Evolutionary conservation across 2,797 vertebrate genomes (phyloP).

Genomic region (Mus minutoides): DNA sequence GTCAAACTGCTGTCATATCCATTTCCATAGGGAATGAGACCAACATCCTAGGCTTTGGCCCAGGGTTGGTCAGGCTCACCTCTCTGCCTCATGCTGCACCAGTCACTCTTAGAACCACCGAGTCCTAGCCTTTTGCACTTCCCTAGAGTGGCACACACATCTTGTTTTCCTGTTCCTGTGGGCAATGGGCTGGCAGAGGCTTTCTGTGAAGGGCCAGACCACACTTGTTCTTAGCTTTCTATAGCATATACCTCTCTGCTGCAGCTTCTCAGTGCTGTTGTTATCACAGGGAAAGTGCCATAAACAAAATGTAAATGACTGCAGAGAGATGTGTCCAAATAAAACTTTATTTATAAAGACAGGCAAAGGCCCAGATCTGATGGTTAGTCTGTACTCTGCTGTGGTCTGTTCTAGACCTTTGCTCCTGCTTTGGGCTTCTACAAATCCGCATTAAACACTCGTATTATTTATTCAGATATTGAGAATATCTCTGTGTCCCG

Average conservation of each 20-base stretch:
- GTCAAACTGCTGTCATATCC: neutral
- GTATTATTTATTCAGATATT: neutral
- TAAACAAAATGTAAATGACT: neutral
- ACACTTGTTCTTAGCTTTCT: neutral
- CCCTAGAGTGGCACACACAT: too few relatives aligned
- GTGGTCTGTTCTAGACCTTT: neutral
- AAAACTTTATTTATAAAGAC: slow-evolving; percentile 58
- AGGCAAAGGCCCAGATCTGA: neutral
- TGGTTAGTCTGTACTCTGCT: neutral
- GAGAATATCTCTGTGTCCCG: neutral
- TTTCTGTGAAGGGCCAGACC: neutral
- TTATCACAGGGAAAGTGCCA: neutral
- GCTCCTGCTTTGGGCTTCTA: neutral
- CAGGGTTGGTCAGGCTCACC: neutral
- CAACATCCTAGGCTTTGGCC: neutral
- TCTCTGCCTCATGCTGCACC: neutral
- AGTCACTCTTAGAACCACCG: neutral
- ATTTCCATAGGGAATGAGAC: slow-evolving; percentile 17
- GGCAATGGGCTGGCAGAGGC: neutral
- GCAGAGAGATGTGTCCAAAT: neutral
- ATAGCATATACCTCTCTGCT: neutral
- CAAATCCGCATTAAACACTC: neutral
- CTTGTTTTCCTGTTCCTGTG: neutral
- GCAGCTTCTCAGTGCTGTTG: neutral
- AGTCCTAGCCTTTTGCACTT: neutral